Evolutionary conservation across 2,797 vertebrate genomes (phyloP).

Genomic region (Darevskia nairensis): DNA sequence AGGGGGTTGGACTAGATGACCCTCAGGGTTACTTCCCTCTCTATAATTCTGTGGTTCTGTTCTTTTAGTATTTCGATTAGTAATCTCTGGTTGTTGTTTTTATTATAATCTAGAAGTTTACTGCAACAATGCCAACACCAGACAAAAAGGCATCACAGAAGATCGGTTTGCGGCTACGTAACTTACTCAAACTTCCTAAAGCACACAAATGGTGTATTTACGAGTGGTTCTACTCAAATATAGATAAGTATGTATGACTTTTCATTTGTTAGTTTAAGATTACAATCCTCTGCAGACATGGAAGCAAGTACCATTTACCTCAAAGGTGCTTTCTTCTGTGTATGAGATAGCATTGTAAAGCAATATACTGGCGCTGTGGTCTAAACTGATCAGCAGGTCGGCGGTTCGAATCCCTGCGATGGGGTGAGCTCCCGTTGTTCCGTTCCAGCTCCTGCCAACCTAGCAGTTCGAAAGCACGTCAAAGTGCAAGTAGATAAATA

Average conservation of each 20-base stretch:
- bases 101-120: conserved; percentile 85
- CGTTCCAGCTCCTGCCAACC: no score
- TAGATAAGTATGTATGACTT: conserved; percentile 90
- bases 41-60: no score
- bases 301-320: neutral
- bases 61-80: conserved; percentile 18
- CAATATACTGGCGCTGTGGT: neutral
- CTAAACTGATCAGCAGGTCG: no score
- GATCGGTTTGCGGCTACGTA: conserved; percentile 96
- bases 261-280: conserved; percentile 14
- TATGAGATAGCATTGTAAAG: conserved; percentile 22
- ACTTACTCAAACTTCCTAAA: conserved; percentile 97
- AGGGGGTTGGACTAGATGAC: no score
- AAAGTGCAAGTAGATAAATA: no score
- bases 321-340: neutral
- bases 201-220: conserved; percentile 99
- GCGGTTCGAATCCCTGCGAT: no score
- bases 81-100: conserved; percentile 60
- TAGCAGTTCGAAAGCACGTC: no score
- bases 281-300: neutral
- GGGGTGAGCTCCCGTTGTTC: no score
- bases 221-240: conserved; percentile 99
- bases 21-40: no score
- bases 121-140: conserved; percentile 87
- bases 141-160: conserved; percentile 97